Conservation (phyloP, 2,113 vertebrate genomes). For the Phalacrocorax aristotelis region DNA sequence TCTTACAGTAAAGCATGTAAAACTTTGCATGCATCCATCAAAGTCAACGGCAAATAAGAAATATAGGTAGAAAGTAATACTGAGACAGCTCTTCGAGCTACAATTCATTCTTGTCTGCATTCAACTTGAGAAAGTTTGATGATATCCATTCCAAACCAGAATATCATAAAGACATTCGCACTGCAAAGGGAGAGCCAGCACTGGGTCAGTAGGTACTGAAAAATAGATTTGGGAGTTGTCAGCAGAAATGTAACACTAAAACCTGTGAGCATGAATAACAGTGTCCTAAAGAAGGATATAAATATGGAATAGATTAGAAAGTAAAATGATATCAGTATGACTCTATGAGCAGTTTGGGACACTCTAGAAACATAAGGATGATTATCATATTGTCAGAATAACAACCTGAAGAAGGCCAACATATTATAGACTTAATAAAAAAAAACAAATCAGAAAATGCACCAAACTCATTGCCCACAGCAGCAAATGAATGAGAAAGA, state of each 20-base stretch:
- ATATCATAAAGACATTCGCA: conserved; percentile 6
- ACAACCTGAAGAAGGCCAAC: background rate
- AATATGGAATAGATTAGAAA: background rate
- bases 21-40: background rate
- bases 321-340: background rate
- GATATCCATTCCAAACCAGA: background rate
- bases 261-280: conserved; percentile 32
- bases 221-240: conserved; percentile 57
- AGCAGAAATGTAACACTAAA: conserved; percentile 55
- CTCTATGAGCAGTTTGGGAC: conserved; percentile 3
- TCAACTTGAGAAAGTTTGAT: conserved; percentile 8
- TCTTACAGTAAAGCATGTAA: background rate
- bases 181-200: conserved; percentile 51
- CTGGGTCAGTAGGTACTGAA: conserved; percentile 50
- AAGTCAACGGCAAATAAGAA: background rate
- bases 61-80: background rate
- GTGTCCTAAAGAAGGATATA: conserved; percentile 44
- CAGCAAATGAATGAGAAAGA: background rate
- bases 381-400: background rate
- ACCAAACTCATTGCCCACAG: background rate
- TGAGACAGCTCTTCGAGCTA: background rate
- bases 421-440: background rate
- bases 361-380: conserved; percentile 2
- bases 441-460: background rate
- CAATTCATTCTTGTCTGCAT: background rate